Evolutionary conservation across 2,797 vertebrate species (phyloP).

Genomic region (Muscicapa comitata): DNA sequence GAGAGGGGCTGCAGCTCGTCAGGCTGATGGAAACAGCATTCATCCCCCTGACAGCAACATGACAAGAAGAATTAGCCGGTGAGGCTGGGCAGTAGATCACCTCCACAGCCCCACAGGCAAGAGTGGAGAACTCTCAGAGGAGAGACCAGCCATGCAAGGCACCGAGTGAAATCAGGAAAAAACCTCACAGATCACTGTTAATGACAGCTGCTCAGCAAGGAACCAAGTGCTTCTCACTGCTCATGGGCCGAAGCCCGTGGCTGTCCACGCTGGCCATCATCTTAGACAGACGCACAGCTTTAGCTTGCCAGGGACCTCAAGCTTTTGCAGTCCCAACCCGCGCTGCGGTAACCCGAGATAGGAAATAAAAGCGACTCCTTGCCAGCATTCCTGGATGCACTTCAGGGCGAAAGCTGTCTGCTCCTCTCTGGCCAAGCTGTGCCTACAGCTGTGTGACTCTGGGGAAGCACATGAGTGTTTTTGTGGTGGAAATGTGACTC

Average conservation of each 20-base stretch:
- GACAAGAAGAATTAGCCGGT: background rate
- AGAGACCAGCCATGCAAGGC: background rate
- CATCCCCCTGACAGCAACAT: rapidly evolving
- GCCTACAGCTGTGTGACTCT: background rate
- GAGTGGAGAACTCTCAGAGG: background rate
- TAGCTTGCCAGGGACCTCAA: constrained; percentile 30
- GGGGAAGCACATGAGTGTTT: background rate
- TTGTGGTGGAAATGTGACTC: constrained; percentile 42
- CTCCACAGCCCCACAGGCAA: background rate
- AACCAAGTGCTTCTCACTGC: constrained; percentile 36
- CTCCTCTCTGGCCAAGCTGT: constrained; percentile 15
- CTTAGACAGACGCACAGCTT: constrained; percentile 1
- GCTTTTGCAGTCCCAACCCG: background rate
- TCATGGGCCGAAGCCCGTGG: background rate
- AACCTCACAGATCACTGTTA: constrained; percentile 48
- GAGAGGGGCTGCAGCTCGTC: background rate
- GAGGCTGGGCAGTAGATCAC: background rate
- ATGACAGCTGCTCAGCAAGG: constrained; percentile 57
- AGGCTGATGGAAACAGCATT: background rate
- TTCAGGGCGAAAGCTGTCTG: constrained; percentile 42
- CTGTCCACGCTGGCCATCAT: constrained; percentile 1
- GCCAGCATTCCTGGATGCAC: constrained; percentile 38
- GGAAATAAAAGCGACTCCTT: constrained; percentile 6
- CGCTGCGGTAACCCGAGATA: background rate
- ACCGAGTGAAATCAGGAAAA: background rate